A percentile compares a stretch with the other conserved stretches of the same genome.
Evolutionary conservation across 1,140 invertebrate genomes (phyloP).

Genomic region (Venustaconcha ellipsiformis): DNA sequence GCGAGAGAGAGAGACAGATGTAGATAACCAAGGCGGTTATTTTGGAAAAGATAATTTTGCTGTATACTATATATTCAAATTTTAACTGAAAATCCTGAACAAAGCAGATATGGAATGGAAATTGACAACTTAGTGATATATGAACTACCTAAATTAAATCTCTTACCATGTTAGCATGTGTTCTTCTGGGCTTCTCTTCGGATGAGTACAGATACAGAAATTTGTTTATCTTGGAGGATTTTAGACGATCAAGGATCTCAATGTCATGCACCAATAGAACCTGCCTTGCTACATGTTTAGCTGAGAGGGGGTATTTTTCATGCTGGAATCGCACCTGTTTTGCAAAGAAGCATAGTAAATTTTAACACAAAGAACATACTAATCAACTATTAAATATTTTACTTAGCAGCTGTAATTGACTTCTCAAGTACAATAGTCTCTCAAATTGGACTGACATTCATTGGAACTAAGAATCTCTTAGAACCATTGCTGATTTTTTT

Average conservation of each 20-base stretch:
- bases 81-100: too few species aligned
- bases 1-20: too few species aligned
- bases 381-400: not conserved
- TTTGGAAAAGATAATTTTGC: too few species aligned
- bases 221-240: slow-evolving; percentile 91
- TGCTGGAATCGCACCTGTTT: slow-evolving; percentile 85
- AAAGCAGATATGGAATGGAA: too few species aligned
- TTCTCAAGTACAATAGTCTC: too few species aligned
- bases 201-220: slow-evolving; percentile 91
- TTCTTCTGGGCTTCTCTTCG: slow-evolving; percentile 81
- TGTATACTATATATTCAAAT: too few species aligned
- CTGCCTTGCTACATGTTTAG: slow-evolving; percentile 84
- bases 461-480: too few species aligned
- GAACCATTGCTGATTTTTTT: too few species aligned
- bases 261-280: slow-evolving; percentile 88
- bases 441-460: too few species aligned
- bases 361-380: not conserved
- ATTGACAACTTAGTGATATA: too few species aligned
- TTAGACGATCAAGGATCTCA: slow-evolving; percentile 90
- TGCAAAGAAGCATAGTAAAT: not conserved
- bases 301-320: slow-evolving; percentile 85
- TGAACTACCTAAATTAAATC: slow-evolving; percentile 6
- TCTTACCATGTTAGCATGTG: slow-evolving; percentile 88
- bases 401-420: not conserved
- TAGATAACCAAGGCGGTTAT: too few species aligned